phyloP scores from a whole-genome alignment of 1,140 invertebrate species.

The Microvelia longipes region DNA sequence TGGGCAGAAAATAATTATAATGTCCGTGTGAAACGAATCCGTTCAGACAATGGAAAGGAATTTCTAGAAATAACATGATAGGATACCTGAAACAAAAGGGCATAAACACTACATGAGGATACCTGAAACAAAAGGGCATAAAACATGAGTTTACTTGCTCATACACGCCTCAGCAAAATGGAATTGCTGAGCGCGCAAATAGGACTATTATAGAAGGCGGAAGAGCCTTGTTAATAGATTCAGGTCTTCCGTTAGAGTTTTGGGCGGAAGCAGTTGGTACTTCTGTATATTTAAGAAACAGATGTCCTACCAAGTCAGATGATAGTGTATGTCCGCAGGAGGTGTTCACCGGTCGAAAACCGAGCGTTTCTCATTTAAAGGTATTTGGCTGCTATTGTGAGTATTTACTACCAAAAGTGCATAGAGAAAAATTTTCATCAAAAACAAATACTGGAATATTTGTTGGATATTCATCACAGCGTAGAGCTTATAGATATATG shows the following conservation, averaged over 20 bases:
- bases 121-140: constrained; percentile 21
- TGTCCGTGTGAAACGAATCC: constrained; percentile 17
- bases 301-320: constrained; percentile 14
- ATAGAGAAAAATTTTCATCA: constrained; percentile 10
- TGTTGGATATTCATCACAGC: too few species aligned
- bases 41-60: constrained; percentile 25
- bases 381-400: constrained; percentile 26
- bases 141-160: constrained; percentile 16
- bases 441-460: background rate
- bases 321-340: constrained; percentile 21
- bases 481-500: too few species aligned
- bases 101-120: too few species aligned
- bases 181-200: constrained; percentile 28
- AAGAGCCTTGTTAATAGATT: constrained; percentile 25
- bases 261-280: constrained; percentile 24
- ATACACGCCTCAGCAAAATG: constrained; percentile 30
- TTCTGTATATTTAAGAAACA: constrained; percentile 23
- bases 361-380: constrained; percentile 21
- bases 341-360: constrained; percentile 23
- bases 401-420: constrained; percentile 18
- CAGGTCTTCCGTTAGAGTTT: constrained; percentile 18
- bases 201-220: constrained; percentile 25
- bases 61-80: constrained; percentile 20
- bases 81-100: constrained; percentile 22
- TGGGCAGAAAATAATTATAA: constrained; percentile 19